These are phyloP conservation scores for Leptinotarsa tumamoca DNA, from an alignment of 2,888 invertebrate genomes.

Conservation along the genomic window DNA sequence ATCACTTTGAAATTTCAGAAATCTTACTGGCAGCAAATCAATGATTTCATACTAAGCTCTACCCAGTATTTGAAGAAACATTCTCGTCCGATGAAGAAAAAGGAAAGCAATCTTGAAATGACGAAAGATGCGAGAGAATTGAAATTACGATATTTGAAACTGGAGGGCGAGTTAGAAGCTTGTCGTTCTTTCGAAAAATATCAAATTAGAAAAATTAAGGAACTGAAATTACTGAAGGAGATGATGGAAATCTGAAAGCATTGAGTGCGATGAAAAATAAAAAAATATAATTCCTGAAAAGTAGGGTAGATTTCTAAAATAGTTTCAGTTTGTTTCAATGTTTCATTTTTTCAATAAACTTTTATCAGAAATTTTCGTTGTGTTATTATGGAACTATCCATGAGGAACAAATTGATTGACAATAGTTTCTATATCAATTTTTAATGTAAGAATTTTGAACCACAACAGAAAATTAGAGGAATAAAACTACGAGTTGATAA, in stretches of 20 bases:
- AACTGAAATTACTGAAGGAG: conserved; percentile 35
- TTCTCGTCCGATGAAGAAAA: not conserved
- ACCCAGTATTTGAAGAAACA: conserved; percentile 25
- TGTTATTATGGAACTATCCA: no score
- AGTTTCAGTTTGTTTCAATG: no score
- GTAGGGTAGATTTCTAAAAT: no score
- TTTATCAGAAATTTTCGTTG: no score
- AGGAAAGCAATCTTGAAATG: not conserved
- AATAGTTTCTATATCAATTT: no score
- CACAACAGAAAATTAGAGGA: no score
- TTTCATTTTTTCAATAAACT: no score
- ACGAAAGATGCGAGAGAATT: conserved; percentile 25
- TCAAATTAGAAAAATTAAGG: conserved; percentile 41
- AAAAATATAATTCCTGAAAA: no score
- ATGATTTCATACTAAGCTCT: conserved; percentile 30
- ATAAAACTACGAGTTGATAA: no score
- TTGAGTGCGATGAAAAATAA: no score
- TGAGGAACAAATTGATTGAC: no score
- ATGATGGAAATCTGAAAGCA: conserved; percentile 24
- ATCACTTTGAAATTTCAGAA: conserved; percentile 23
- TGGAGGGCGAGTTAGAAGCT: conserved; percentile 45
- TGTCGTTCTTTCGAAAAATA: conserved; percentile 39
- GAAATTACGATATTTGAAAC: conserved; percentile 35
- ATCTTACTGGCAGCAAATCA: conserved; percentile 34
- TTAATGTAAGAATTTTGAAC: no score